Base-by-base conservation (phyloP, 2,888 invertebrate species). In the Drosophila atroscutellata region DNA sequence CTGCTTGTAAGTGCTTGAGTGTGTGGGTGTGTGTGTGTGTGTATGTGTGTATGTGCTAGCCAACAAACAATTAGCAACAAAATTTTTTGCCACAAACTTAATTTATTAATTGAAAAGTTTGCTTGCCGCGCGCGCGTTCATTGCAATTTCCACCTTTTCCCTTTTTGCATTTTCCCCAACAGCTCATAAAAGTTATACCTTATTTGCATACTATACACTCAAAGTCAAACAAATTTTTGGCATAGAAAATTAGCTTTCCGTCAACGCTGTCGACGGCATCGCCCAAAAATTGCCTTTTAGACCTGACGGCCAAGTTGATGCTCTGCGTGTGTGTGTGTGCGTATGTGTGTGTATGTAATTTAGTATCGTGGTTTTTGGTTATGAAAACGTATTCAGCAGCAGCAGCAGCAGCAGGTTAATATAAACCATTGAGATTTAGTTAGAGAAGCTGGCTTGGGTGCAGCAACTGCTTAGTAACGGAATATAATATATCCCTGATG, bases 71-170 rank as follows among this genome's bases (percentile, higher is more conserved):
- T 85, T 84, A 79, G 67, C 69, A 71, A 73, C 60, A 71, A 72
- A 47, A 73, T 78, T 70, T 67, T 64, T 59, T 60, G 52, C 74
- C 69, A 30, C 59, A 69, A 85, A 77, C 77, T 75, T 76, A 75
- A 85, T 87, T 84, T 85, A 86, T 84, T 84, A 86, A 86, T 84
- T 84, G 81, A 81, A 84, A 86, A 84, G 86, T 85, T 85, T 71
- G 42, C 71, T 65, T 74, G 73, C 75, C 60, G 60, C 79, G 64
- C 75, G 70, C 64, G 76, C 71, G 63, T 58, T 81, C 67, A 62
- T 70, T 60, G 75, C 64, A 71, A 63, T 62, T 51, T 65, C 55
- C 45, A 62, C 45, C 60, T 24, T n/a, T n/a, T n/a, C 32, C 3
- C 36, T 11, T 15, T 20, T 32, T 32, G 32, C 30, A 18, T 26